Conservation (phyloP, 2,888 invertebrate species). For the Apoda limacodes region DNA sequence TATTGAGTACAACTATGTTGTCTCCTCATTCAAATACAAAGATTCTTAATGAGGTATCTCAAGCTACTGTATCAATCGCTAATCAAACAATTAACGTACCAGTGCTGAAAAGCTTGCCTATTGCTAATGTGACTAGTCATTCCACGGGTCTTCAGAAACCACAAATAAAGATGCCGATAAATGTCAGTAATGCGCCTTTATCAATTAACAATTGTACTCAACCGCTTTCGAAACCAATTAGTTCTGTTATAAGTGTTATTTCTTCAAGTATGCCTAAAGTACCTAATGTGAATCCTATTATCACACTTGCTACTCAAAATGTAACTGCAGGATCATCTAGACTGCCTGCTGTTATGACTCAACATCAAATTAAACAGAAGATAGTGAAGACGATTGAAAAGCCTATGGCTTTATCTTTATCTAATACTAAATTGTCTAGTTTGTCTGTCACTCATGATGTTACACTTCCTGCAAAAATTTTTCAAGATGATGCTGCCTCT, state of each 20-base stretch:
- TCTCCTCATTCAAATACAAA: conserved; percentile 56
- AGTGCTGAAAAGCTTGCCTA: conserved; percentile 51
- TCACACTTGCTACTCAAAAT: conserved; percentile 46
- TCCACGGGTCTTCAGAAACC: conserved; percentile 29
- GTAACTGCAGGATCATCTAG: conserved; percentile 36
- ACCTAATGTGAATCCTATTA: conserved; percentile 46
- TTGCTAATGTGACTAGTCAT: conserved; percentile 35
- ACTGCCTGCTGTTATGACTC: conserved; percentile 54
- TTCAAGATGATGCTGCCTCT: conserved; percentile 75
- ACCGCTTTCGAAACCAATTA: conserved; percentile 47
- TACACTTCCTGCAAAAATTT: conserved; percentile 74
- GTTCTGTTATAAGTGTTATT: conserved; percentile 61
- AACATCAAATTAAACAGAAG: conserved; percentile 63
- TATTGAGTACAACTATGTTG: conserved; percentile 42
- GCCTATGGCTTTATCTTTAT: conserved; percentile 60
- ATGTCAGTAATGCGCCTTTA: conserved; percentile 43
- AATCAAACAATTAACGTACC: conserved; percentile 65
- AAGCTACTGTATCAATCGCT: conserved; percentile 68
- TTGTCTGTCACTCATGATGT: conserved; percentile 69
- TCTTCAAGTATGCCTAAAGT: conserved; percentile 54
- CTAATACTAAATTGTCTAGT: conserved; percentile 66
- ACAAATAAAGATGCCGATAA: conserved; percentile 46
- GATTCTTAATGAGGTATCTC: conserved; percentile 67
- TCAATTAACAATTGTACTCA: conserved; percentile 47
- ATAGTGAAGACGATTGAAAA: conserved; percentile 64